Evolutionary conservation across 2,113 vertebrate genomes (phyloP).

Genomic region (Centropus unirufus): DNA sequence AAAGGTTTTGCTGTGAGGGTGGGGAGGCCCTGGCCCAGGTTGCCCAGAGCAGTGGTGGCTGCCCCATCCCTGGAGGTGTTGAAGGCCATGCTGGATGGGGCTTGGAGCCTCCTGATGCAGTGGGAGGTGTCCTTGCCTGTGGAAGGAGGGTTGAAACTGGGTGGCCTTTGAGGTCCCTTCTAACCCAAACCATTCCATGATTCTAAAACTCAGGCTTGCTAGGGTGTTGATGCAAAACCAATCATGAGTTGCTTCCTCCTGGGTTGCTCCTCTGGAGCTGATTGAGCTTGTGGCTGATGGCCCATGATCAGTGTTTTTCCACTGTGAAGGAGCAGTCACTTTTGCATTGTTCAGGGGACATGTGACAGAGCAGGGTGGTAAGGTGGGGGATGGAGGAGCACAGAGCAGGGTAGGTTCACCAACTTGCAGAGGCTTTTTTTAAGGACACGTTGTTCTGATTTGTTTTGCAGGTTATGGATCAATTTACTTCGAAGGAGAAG

Average conservation of each 20-base stretch:
- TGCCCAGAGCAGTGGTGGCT: too few species aligned
- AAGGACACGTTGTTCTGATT: background rate
- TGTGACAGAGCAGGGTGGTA: fast-evolving
- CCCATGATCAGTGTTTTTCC: fast-evolving
- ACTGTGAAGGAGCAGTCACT: fast-evolving
- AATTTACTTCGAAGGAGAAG: slow-evolving; percentile 89
- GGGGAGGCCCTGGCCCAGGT: too few species aligned
- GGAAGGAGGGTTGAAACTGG: too few species aligned
- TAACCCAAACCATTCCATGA: too few species aligned
- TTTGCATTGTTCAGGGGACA: background rate
- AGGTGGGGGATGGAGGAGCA: background rate
- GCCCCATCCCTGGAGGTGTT: too few species aligned
- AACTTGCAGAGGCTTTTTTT: fast-evolving
- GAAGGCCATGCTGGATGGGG: too few species aligned
- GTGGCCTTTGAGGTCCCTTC: too few species aligned
- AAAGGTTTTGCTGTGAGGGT: too few species aligned
- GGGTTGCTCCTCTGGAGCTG: fast-evolving
- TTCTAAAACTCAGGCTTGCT: background rate
- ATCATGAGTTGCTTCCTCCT: fast-evolving
- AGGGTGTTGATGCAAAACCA: background rate
- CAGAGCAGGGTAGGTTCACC: fast-evolving
- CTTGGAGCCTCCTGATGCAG: too few species aligned
- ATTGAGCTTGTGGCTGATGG: background rate
- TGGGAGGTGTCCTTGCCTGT: too few species aligned
- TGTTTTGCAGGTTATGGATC: slow-evolving; percentile 89